phyloP scores from a whole-genome alignment of 2,113 vertebrate species.

The Antennarius striatus region DNA sequence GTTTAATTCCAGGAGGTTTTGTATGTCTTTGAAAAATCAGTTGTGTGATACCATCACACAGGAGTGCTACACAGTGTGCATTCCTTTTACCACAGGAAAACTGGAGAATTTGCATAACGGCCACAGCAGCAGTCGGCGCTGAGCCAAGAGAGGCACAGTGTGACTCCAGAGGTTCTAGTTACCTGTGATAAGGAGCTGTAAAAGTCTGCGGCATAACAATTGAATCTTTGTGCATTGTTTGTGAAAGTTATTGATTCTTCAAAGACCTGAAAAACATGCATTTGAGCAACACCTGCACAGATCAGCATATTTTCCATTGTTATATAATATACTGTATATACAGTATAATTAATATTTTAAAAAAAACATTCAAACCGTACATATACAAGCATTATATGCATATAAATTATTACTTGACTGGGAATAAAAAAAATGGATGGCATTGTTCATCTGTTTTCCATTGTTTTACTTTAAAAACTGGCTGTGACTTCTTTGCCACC shows the following conservation, averaged over 20 bases:
- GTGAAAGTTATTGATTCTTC: constrained; percentile 27
- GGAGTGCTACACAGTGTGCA: constrained; percentile 17
- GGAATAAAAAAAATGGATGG: too few species aligned
- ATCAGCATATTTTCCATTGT: not conserved
- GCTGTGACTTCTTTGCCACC: too few species aligned
- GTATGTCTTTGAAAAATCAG: constrained; percentile 6
- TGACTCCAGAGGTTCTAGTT: constrained; percentile 21
- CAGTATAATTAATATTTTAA: too few species aligned
- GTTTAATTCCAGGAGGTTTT: constrained; percentile 1
- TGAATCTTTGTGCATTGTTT: constrained; percentile 29
- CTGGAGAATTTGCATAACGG: constrained; percentile 80
- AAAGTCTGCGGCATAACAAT: constrained; percentile 50
- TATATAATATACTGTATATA: too few species aligned
- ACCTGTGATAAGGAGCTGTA: constrained; percentile 42
- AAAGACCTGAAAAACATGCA: constrained; percentile 8
- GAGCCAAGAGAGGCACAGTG: constrained; percentile 50
- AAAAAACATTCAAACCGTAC: too few species aligned
- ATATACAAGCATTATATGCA: too few species aligned
- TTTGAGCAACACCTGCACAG: constrained; percentile 28
- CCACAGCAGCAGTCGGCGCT: constrained; percentile 34
- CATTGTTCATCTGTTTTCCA: too few species aligned
- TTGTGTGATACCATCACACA: constrained; percentile 20
- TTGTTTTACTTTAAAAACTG: too few species aligned
- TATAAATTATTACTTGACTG: too few species aligned
- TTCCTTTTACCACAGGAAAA: constrained; percentile 47